Percentiles rank a stretch among this genome's conserved stretches.
Conservation (phyloP, 2,113 vertebrate species). For the Thomomys bottae region DNA sequence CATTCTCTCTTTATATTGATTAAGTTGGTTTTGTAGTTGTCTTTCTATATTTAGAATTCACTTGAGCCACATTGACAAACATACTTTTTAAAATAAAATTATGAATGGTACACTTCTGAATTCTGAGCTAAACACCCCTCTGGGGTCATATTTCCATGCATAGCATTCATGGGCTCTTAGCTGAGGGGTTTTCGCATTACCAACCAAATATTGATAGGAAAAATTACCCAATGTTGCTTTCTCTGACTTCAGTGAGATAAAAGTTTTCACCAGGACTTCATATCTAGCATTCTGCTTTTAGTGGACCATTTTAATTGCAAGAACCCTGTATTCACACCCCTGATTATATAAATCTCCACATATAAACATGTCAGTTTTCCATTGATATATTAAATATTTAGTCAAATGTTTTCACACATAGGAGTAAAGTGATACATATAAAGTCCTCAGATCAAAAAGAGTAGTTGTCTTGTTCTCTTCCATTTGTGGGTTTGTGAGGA, state of each 20-base stretch:
- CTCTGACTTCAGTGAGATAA: not conserved
- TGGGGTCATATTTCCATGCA: not conserved
- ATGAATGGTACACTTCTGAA: not conserved
- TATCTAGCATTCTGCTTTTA: not conserved
- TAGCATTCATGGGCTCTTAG: not conserved
- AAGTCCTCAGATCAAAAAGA: constrained; percentile 5
- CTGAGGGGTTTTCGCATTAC: not conserved
- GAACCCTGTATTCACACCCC: not conserved
- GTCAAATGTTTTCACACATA: not conserved
- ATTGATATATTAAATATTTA: constrained; percentile 33
- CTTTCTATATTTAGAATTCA: not conserved
- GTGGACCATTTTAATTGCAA: constrained; percentile 35
- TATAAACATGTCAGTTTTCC: not conserved
- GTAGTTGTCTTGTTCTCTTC: not conserved
- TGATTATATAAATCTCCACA: constrained; percentile 24
- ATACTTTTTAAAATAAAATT: too few species aligned
- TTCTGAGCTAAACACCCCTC: not conserved
- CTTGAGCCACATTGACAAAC: not conserved
- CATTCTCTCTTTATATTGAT: not conserved
- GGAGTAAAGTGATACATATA: not conserved
- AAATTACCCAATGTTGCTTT: not conserved
- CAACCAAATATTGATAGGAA: not conserved
- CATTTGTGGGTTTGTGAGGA: not conserved
- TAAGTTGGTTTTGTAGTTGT: not conserved
- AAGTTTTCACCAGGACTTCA: not conserved